phyloP scores from a whole-genome alignment of 2,797 vertebrate species.

The Cyprinodon diabolis region DNA sequence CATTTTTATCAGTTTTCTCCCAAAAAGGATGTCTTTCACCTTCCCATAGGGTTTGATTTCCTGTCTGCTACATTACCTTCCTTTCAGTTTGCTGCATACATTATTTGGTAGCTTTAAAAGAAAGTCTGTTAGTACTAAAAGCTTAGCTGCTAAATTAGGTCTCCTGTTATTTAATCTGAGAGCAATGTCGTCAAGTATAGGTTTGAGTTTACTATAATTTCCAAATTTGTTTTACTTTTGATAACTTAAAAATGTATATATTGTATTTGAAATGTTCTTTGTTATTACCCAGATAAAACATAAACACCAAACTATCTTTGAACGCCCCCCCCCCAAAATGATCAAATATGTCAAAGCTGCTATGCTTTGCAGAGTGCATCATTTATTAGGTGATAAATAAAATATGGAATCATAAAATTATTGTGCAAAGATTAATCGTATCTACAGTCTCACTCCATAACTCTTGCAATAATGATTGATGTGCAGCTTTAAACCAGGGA shows the following conservation, averaged over 20 bases:
- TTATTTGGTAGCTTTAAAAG: no score
- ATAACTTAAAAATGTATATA: neutral
- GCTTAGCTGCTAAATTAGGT: no score
- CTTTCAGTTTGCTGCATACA: no score
- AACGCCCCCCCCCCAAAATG: no score
- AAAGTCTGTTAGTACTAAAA: no score
- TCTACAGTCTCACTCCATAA: conserved; percentile 10
- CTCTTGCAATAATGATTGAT: conserved; percentile 40
- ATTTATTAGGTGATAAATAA: neutral
- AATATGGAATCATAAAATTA: neutral
- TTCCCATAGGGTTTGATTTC: no score
- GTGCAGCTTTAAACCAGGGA: conserved; percentile 35
- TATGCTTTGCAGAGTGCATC: neutral
- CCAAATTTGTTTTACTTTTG: neutral
- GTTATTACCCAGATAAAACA: neutral
- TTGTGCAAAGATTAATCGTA: conserved; percentile 7
- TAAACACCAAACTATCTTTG: neutral
- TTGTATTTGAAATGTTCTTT: neutral
- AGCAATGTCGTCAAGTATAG: neutral
- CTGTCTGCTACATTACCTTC: no score
- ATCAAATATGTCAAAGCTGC: neutral
- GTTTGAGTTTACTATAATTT: neutral
- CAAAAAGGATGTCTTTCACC: no score
- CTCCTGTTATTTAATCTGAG: neutral
- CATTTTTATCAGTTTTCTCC: no score